Evolutionary conservation across 2,113 vertebrate genomes (phyloP).

Genomic region (Leptobrachium ailaonicum): DNA sequence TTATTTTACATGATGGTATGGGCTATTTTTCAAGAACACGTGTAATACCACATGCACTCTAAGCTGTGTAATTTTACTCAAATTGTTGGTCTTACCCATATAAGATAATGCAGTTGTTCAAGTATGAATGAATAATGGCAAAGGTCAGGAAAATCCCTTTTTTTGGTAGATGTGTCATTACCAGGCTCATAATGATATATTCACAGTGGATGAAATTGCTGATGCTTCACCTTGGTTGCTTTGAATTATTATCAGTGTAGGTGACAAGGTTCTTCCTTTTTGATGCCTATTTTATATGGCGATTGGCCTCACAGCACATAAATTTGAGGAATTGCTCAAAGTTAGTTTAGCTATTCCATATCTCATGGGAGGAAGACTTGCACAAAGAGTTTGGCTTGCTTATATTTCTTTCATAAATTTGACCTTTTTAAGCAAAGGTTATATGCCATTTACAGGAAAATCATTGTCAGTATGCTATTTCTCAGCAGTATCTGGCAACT

Average conservation of each 20-base stretch:
- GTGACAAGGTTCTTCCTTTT: slow-evolving; percentile 73
- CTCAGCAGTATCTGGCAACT: slow-evolving; percentile 23
- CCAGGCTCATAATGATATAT: slow-evolving; percentile 69
- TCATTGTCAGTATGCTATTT: slow-evolving; percentile 36
- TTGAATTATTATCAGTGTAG: slow-evolving; percentile 71
- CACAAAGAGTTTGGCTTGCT: slow-evolving; percentile 53
- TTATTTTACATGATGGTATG: no score
- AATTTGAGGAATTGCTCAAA: slow-evolving; percentile 70
- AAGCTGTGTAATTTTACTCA: neutral
- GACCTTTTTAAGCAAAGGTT: slow-evolving; percentile 50
- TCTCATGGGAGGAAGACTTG: slow-evolving; percentile 61
- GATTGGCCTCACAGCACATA: slow-evolving; percentile 69
- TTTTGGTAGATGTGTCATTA: slow-evolving; percentile 68
- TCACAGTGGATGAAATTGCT: slow-evolving; percentile 64
- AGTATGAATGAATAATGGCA: slow-evolving; percentile 66
- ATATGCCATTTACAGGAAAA: slow-evolving; percentile 47
- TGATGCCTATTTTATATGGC: slow-evolving; percentile 74
- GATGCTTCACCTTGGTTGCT: slow-evolving; percentile 72
- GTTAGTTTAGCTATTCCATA: slow-evolving; percentile 64
- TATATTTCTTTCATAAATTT: slow-evolving; percentile 66
- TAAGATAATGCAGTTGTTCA: slow-evolving; percentile 6
- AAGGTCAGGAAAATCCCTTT: slow-evolving; percentile 72
- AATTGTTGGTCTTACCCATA: neutral
- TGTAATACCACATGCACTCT: no score
- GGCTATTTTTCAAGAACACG: no score